A percentile compares a stretch with the other conserved stretches of the same genome.
Conservation (phyloP, 53 echinoderm and acorn worm genomes). For the Mesocentrotus franciscanus region DNA sequence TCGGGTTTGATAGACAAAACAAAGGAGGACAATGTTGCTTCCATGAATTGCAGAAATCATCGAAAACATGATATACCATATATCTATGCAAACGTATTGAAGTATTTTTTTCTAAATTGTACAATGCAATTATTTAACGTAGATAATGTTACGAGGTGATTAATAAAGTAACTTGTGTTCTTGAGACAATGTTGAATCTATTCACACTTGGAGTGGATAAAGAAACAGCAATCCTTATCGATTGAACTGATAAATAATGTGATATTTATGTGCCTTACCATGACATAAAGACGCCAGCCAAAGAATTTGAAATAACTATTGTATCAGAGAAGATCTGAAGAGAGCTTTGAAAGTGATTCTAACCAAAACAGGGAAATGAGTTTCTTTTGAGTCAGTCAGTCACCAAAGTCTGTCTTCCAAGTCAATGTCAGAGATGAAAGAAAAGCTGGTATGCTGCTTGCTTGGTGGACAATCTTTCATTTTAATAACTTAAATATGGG, state of each 20-base stretch:
- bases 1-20: not conserved
- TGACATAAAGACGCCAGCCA: not conserved
- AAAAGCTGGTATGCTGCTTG: conserved; percentile 14
- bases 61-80: not conserved
- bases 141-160: not conserved
- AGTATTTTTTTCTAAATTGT: not conserved
- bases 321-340: not conserved
- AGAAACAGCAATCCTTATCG: not conserved
- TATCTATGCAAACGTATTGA: conserved; percentile 16
- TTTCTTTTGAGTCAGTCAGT: not conserved
- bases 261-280: conserved; percentile 23
- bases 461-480: not conserved
- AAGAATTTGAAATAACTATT: not conserved
- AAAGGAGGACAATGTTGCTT: not conserved
- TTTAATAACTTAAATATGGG: not conserved
- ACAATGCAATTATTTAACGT: not conserved
- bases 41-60: not conserved
- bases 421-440: not conserved
- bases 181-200: not conserved
- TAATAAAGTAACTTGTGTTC: not conserved
- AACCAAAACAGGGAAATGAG: not conserved
- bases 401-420: conserved; percentile 10
- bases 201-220: not conserved
- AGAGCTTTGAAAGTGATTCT: not conserved
- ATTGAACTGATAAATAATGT: not conserved